Evolutionary conservation across 37 sponge, comb jelly and placozoan genomes (phyloP), one percentile per base, ranked within the genome.

Genomic region (Halichondria panicea): DNA sequence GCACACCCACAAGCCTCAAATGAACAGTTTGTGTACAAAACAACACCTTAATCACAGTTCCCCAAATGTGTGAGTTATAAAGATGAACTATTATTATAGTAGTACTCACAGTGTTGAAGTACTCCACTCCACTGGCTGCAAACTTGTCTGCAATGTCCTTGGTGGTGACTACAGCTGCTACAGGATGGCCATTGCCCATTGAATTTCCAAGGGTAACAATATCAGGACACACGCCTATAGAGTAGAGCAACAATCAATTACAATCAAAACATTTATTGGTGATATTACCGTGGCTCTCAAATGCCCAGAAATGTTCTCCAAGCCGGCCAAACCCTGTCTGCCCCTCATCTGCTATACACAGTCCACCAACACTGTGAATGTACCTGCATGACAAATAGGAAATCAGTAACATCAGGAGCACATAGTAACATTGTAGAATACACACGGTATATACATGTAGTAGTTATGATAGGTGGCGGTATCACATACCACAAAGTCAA

Each of bases 291-390:
- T 94, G 83, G 2, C 28, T n/a, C 56, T 94, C 74, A 52, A 91
- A 94, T 2, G 69, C 78, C 91, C 92, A 94, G 50, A 87, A 77
- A 25, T 91, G 75, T 27, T 59, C 60, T 4, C 95, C 95, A 38
- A 75, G 44, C 45, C 95, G 69, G 1, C 88, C 95, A 79, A 87
- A 87, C 19, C 95, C 95, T 69, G 57, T 56, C 70, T 94, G 92
- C 1, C 84, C 89, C 55, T 94, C 95, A 68, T 94, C 95, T 73
- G 92, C 95, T 56, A 93, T 93, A 42, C 90, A 89, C 65, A 93
- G 60, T 15, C 94, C 94, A 43, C 94, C 94, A 33, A 77, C 84
- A 6, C 24, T 76, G 36, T 72, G 80, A 12, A 94, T 75, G 27
- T 61, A 21, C 55, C 94, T 94, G 75, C 22, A 65, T 25, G 1